Conservation (phyloP, 2,113 vertebrate species). For the Dolichallabes microphthalmus region DNA sequence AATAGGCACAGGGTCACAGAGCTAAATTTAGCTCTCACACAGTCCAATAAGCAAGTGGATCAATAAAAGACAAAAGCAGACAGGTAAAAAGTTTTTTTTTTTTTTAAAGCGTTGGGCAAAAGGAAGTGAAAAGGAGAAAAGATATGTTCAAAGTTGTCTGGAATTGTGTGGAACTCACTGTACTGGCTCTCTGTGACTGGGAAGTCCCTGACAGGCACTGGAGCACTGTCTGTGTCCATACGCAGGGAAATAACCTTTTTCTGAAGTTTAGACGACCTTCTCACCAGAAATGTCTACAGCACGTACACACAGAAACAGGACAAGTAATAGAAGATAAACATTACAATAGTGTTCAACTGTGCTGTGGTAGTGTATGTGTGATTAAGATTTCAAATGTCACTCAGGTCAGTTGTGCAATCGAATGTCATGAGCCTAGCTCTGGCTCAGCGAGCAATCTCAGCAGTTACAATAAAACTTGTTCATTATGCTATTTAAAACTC, state of each 20-base stretch:
- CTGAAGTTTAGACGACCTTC: constrained; percentile 80
- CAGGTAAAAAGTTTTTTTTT: constrained; percentile 2
- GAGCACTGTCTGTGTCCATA: constrained; percentile 71
- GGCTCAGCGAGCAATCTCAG: neutral
- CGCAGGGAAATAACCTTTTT: constrained; percentile 89
- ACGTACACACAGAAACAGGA: constrained; percentile 20
- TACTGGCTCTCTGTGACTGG: constrained; percentile 88
- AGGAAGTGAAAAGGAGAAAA: constrained; percentile 37
- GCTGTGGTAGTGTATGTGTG: neutral
- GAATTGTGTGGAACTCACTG: constrained; percentile 76
- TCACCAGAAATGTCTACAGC: constrained; percentile 84
- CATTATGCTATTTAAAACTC: neutral
- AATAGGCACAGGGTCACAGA: neutral
- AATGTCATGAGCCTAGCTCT: neutral
- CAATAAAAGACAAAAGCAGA: neutral
- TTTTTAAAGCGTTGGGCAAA: neutral
- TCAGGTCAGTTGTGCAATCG: neutral
- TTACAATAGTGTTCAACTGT: neutral
- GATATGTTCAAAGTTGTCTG: neutral
- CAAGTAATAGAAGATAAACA: neutral
- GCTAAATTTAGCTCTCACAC: constrained; percentile 11
- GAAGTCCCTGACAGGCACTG: constrained; percentile 78
- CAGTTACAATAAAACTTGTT: neutral
- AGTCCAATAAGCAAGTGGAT: neutral
- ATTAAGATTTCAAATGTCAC: neutral